Evolutionary conservation across 2,113 vertebrate genomes (phyloP), one percentile per base, ranked within the genome.

Genomic region (Seriola dumerili): DNA sequence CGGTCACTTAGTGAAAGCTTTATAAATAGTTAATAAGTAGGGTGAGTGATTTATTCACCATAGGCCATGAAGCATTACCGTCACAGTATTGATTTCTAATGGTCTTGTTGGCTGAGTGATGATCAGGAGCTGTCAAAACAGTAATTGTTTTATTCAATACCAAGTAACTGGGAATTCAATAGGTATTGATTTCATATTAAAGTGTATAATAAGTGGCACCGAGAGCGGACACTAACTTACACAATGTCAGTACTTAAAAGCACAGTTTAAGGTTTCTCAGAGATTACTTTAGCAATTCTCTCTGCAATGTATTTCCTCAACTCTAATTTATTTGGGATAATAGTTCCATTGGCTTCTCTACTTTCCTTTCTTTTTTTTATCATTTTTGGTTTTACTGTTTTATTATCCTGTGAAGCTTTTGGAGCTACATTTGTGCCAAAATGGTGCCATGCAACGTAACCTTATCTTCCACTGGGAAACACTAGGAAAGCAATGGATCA

Each of bases 11-110:
- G 54, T 40, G 71, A 72, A 67, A 54, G 80, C 71, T 85, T 86
- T 77, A 69, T 84, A 79, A 88, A 81, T 83, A 82, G 57, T 76
- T 81, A 80, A 73, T 86, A 78, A 78, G 72, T 77, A 75, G n/a
- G 44, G 25, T 61, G 25, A 70, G 72, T 73, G 55, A 63, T 76
- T 81, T 85, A 69, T 81, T 82, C 76, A 82, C 40, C 32, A 19
- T 63, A 68, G 14, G 34, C 78, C 66, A 63, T 63, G 71, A 77
- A 72, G 71, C 81, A 78, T 78, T 61, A 72, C 38, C 62, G 11
- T 72, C 84, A 50, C 58, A 29, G 21, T 62, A 89, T 93, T 78
- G 83, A 91, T 86, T 70, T 78, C 11, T 64, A 25, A 46, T 52
- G 61, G 68, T 83, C 64, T 55, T 11, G 23, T 57, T 44, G 61